Conservation (phyloP, 2,888 invertebrate genomes). For the Coecobrya sp. region DNA sequence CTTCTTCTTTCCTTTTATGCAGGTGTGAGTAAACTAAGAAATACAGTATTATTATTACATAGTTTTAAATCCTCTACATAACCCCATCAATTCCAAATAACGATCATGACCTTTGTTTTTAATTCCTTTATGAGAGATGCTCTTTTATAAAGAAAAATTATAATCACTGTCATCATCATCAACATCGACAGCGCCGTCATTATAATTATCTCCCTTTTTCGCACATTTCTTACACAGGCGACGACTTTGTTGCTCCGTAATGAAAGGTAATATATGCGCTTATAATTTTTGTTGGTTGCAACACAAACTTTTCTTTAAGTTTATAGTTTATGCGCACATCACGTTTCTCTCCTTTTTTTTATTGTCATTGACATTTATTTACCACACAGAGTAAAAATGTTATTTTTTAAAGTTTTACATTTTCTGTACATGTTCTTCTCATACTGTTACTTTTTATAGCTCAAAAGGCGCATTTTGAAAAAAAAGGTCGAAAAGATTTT, state of each 20-base stretch:
- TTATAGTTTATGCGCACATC: background rate
- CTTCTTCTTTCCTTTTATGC: background rate
- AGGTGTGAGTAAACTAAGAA: background rate
- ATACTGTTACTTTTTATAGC: background rate
- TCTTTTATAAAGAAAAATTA: background rate
- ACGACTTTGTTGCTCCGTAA: background rate
- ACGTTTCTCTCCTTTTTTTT: conserved; percentile 26
- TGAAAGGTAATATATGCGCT: background rate
- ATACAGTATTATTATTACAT: background rate
- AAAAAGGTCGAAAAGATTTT: background rate
- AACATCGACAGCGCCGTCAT: background rate
- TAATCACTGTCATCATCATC: background rate
- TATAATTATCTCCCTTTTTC: background rate
- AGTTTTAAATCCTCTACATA: background rate
- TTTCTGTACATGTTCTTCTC: too few relatives aligned
- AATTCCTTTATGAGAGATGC: background rate
- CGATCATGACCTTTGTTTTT: conserved; percentile 21
- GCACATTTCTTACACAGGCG: background rate
- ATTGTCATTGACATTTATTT: conserved; percentile 13
- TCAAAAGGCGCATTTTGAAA: background rate
- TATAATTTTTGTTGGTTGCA: too few relatives aligned
- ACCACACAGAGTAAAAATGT: too few relatives aligned
- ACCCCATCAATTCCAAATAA: background rate
- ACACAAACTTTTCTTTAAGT: too few relatives aligned
- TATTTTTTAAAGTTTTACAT: too few relatives aligned